These are phyloP conservation scores for Ormia ochracea DNA, from an alignment of 2,888 invertebrate species.

Conservation along the genomic window DNA sequence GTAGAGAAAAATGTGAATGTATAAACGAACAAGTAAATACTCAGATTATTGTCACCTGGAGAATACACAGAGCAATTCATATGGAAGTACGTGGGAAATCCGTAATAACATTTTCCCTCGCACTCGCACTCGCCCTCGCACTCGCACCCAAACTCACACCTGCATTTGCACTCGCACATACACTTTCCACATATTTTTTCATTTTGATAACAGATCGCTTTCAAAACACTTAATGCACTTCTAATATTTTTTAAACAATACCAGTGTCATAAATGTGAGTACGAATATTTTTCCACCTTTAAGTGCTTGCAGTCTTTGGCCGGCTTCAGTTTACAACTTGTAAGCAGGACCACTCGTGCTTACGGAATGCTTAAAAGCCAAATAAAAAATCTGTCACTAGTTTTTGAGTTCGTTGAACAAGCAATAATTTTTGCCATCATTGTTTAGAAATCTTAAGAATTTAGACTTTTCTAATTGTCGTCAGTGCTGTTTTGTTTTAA, in stretches of 20 bases:
- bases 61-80: constrained; percentile 38
- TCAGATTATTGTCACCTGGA: constrained; percentile 45
- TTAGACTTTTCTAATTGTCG: not conserved
- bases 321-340: not conserved
- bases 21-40: constrained; percentile 31
- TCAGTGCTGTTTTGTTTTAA: too few relatives aligned
- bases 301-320: not conserved
- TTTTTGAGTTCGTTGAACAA: not conserved
- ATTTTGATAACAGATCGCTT: constrained; percentile 14
- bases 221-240: constrained; percentile 14
- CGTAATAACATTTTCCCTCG: not conserved
- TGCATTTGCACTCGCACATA: not conserved
- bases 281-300: not conserved
- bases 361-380: not conserved
- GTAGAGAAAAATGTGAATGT: not conserved
- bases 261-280: not conserved
- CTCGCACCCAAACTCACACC: too few relatives aligned
- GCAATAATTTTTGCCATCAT: not conserved
- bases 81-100: not conserved
- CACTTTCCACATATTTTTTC: not conserved
- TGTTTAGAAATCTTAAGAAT: not conserved
- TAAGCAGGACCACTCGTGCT: not conserved
- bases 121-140: too few relatives aligned
- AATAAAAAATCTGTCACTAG: not conserved
- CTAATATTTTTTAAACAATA: constrained; percentile 13